Evolutionary conservation across 1,140 invertebrate genomes (phyloP).

Genomic region (Drosophila kurseongensis): DNA sequence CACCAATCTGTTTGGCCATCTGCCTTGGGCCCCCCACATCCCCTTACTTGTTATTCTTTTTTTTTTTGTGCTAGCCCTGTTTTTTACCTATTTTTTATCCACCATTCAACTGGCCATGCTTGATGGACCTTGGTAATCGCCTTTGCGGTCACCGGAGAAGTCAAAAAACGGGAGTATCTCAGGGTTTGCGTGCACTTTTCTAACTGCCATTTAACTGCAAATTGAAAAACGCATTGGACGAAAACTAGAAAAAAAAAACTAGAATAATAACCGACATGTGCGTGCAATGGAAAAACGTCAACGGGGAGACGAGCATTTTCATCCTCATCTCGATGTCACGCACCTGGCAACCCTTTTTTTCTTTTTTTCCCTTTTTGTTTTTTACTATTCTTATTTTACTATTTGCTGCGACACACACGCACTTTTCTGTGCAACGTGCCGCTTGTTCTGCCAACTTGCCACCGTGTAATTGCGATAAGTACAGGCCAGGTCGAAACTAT

Average conservation of each 20-base stretch:
- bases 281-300: constrained; percentile 32
- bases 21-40: constrained; percentile 2
- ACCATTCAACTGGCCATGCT: constrained; percentile 38
- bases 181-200: constrained; percentile 53
- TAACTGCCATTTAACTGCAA: constrained; percentile 67
- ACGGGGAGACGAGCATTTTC: constrained; percentile 21
- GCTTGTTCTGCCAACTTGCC: constrained; percentile 32
- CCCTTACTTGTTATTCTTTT: background rate
- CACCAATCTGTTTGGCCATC: constrained; percentile 33
- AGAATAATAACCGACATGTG: constrained; percentile 8
- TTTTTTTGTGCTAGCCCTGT: background rate
- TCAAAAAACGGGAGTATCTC: constrained; percentile 34
- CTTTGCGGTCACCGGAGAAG: constrained; percentile 44
- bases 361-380: background rate
- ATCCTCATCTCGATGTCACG: constrained; percentile 38
- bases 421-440: constrained; percentile 42
- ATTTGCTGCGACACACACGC: constrained; percentile 21
- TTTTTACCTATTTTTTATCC: background rate
- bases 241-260: constrained; percentile 2
- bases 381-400: background rate
- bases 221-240: constrained; percentile 51
- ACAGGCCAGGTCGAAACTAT: constrained; percentile 34
- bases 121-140: constrained; percentile 50
- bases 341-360: constrained; percentile 42
- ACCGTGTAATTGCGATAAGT: constrained; percentile 48